Evolutionary conservation across 2,888 invertebrate species (phyloP).

Genomic region (Rhagium mordax): DNA sequence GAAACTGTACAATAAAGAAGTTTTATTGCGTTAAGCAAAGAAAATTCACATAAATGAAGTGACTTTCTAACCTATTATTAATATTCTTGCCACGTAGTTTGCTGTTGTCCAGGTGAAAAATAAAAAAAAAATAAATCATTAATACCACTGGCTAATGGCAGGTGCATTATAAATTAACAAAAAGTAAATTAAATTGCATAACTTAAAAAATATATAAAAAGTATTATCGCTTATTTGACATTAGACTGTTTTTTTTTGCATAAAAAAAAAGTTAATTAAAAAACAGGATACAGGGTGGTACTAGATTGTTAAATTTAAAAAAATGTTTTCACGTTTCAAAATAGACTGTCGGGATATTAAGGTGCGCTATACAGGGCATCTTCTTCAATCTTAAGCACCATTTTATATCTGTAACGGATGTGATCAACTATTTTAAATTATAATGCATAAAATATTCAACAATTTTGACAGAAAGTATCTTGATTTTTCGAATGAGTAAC

Average conservation of each 20-base stretch:
- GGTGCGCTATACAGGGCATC: too few relatives aligned
- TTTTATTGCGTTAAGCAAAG: constrained; percentile 30
- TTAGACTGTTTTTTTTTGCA: not conserved
- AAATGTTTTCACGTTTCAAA: too few relatives aligned
- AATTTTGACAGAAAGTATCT: too few relatives aligned
- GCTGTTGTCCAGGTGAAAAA: constrained; percentile 73
- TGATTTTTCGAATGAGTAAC: too few relatives aligned
- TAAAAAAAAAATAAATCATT: constrained; percentile 59
- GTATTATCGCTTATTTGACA: not conserved
- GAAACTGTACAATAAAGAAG: constrained; percentile 45
- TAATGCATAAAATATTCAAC: too few relatives aligned
- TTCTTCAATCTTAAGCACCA: too few relatives aligned
- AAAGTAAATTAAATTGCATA: constrained; percentile 36
- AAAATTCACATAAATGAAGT: constrained; percentile 66
- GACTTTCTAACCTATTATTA: constrained; percentile 80
- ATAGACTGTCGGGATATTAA: too few relatives aligned
- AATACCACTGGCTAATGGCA: constrained; percentile 56
- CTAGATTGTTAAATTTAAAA: too few relatives aligned
- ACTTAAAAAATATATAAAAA: constrained; percentile 37
- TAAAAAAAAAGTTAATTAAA: not conserved
- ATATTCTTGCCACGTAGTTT: constrained; percentile 86
- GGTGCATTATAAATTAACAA: constrained; percentile 58
- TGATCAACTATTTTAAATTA: too few relatives aligned
- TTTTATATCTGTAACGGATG: too few relatives aligned
- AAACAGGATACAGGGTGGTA: not conserved